A percentile compares a stretch with the other conserved stretches of the same genome.
These are phyloP conservation scores for Ectemnius lituratus DNA, from an alignment of 2,888 invertebrate genomes.

Conservation along the genomic window DNA sequence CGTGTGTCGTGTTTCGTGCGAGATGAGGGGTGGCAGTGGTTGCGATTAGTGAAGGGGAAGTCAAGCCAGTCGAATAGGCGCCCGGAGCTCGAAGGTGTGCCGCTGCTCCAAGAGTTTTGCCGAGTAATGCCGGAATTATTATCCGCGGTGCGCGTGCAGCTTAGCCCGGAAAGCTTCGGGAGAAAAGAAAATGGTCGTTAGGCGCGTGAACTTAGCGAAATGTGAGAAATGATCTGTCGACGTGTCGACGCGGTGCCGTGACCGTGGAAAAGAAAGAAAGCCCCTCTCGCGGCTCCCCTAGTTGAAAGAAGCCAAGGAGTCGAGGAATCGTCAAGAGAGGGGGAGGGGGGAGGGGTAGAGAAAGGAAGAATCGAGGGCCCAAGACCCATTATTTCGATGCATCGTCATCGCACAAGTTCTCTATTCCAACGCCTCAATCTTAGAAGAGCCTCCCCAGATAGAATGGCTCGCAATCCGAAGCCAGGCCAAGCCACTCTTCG, in stretches of 20 bases:
- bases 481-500: too few relatives aligned
- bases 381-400: slow-evolving; percentile 51
- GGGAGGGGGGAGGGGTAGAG: slow-evolving; percentile 20
- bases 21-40: slow-evolving; percentile 3
- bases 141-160: slow-evolving; percentile 36
- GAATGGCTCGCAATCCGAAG: too few relatives aligned
- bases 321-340: slow-evolving; percentile 48
- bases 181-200: slow-evolving; percentile 59
- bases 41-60: background rate
- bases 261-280: slow-evolving; percentile 60
- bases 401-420: slow-evolving; percentile 57
- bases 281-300: slow-evolving; percentile 21
- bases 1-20: too few relatives aligned
- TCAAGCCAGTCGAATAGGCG: too few relatives aligned
- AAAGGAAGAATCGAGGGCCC: slow-evolving; percentile 34
- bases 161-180: slow-evolving; percentile 22
- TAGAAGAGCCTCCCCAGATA: too few relatives aligned
- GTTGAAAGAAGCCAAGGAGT: slow-evolving; percentile 60
- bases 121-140: slow-evolving; percentile 72
- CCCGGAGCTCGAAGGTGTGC: too few relatives aligned
- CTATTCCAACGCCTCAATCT: background rate
- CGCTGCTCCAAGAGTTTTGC: slow-evolving; percentile 60
- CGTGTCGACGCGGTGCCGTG: slow-evolving; percentile 40
- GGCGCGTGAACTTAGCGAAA: slow-evolving; percentile 70
- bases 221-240: slow-evolving; percentile 79